Conservation (phyloP, 2,888 invertebrate species). For the Pseudeuparius sepicola region DNA sequence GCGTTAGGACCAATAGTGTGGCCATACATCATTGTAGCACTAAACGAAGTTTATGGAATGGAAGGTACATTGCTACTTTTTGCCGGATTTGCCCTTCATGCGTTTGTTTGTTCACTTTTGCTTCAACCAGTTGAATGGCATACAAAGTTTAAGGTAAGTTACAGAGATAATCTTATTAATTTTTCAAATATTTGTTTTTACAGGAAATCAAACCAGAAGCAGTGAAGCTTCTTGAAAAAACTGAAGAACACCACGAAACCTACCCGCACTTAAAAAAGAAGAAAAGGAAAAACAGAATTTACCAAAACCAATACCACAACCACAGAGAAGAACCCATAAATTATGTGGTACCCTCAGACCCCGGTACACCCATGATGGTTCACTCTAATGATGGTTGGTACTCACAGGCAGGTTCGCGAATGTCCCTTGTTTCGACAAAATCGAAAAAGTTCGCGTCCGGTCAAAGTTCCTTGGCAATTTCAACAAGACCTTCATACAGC, state of each 20-base stretch:
- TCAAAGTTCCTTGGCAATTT: slow-evolving; percentile 35
- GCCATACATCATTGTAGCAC: slow-evolving; percentile 57
- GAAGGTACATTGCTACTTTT: slow-evolving; percentile 57
- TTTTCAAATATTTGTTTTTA: slow-evolving; percentile 4
- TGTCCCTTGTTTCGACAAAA: slow-evolving; percentile 40
- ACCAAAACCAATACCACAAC: slow-evolving; percentile 56
- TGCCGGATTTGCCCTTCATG: slow-evolving; percentile 56
- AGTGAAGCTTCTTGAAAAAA: slow-evolving; percentile 7
- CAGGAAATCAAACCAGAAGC: slow-evolving; percentile 16
- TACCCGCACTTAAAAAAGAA: no score
- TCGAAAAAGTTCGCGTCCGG: slow-evolving; percentile 22
- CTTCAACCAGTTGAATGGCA: slow-evolving; percentile 71
- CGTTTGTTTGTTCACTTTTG: slow-evolving; percentile 54
- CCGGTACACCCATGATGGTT: slow-evolving; percentile 56
- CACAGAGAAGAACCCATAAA: slow-evolving; percentile 51
- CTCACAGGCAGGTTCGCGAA: slow-evolving; percentile 38
- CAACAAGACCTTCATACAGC: slow-evolving; percentile 33
- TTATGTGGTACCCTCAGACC: slow-evolving; percentile 56
- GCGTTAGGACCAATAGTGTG: slow-evolving; percentile 63
- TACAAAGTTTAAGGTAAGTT: slow-evolving; percentile 39
- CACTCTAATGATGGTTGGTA: slow-evolving; percentile 53
- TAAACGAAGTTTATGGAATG: slow-evolving; percentile 53
- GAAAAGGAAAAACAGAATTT: no score
- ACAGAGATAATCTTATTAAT: slow-evolving; percentile 11
- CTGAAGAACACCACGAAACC: slow-evolving; percentile 17